These are phyloP conservation scores for Megastigmus dorsalis DNA, from an alignment of 2,888 invertebrate genomes.

Conservation along the genomic window DNA sequence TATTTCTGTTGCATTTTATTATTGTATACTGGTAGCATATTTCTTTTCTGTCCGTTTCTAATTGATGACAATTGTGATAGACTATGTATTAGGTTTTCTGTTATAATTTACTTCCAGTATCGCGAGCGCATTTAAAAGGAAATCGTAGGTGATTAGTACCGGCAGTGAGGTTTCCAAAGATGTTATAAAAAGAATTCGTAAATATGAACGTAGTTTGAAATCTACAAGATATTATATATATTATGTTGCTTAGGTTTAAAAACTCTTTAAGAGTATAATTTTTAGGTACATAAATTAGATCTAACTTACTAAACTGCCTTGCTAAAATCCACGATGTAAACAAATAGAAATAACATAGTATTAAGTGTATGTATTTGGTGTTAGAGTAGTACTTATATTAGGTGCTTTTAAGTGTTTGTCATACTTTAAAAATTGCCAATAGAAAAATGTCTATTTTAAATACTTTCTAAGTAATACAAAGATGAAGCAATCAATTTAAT, in stretches of 20 bases:
- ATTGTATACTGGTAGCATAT: slow-evolving; percentile 8
- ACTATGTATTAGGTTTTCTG: not conserved
- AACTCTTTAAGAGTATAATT: not conserved
- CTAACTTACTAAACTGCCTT: slow-evolving; percentile 5
- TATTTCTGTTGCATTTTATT: slow-evolving; percentile 26
- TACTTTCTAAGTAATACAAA: too few species aligned
- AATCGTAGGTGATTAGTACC: not conserved
- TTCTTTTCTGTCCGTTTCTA: slow-evolving; percentile 3
- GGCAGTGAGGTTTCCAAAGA: not conserved
- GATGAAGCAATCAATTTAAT: too few species aligned
- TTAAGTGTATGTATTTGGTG: slow-evolving; percentile 32
- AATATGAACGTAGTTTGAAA: too few species aligned
- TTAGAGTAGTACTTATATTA: slow-evolving; percentile 36
- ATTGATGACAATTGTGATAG: slow-evolving; percentile 3
- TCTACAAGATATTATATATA: too few species aligned
- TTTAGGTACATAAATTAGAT: not conserved
- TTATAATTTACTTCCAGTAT: slow-evolving; percentile 6
- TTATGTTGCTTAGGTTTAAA: too few species aligned
- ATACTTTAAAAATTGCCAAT: not conserved
- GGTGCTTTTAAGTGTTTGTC: slow-evolving; percentile 19
- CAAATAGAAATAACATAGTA: not conserved
- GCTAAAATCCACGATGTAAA: slow-evolving; percentile 9
- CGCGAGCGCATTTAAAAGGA: not conserved
- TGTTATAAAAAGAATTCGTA: too few species aligned
- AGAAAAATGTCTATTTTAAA: slow-evolving; percentile 30